These are phyloP conservation scores for Leptinotarsa defecta DNA, from an alignment of 1,140 invertebrate species.

Conservation along the genomic window DNA sequence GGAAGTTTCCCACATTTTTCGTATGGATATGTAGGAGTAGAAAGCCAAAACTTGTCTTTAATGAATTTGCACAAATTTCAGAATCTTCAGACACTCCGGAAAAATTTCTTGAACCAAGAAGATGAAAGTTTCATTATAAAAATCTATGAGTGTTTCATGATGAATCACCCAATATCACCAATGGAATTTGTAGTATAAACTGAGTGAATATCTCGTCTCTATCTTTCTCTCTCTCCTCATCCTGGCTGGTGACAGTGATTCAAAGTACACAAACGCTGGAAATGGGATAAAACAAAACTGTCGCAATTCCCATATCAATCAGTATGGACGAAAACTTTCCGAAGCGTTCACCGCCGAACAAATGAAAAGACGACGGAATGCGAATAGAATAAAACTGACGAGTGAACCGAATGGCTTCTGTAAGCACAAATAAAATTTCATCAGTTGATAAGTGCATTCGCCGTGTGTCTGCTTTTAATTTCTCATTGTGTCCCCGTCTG, in stretches of 20 bases:
- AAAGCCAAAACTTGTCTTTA: too few relatives aligned
- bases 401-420: slow-evolving; percentile 1
- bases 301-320: slow-evolving; percentile 8
- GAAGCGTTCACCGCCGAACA: not conserved
- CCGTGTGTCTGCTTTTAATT: not conserved
- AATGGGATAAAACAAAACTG: not conserved
- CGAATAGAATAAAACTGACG: not conserved
- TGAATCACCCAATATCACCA: too few relatives aligned
- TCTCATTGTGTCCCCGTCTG: not conserved
- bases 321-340: slow-evolving; percentile 2
- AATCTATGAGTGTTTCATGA: too few relatives aligned
- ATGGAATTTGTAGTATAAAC: too few relatives aligned
- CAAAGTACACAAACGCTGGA: not conserved
- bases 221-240: not conserved
- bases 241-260: not conserved
- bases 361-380: slow-evolving; percentile 1
- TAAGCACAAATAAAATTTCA: slow-evolving; percentile 4
- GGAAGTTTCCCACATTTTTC: too few relatives aligned
- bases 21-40: too few relatives aligned
- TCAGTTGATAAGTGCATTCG: not conserved
- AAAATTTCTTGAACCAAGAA: too few relatives aligned
- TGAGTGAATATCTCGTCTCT: too few relatives aligned
- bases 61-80: too few relatives aligned
- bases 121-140: too few relatives aligned
- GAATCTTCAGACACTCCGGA: too few relatives aligned